Evolutionary conservation across 2,888 invertebrate species (phyloP), one percentile per base, ranked within the genome.

Genomic region (Gnatocerus cornutus): DNA sequence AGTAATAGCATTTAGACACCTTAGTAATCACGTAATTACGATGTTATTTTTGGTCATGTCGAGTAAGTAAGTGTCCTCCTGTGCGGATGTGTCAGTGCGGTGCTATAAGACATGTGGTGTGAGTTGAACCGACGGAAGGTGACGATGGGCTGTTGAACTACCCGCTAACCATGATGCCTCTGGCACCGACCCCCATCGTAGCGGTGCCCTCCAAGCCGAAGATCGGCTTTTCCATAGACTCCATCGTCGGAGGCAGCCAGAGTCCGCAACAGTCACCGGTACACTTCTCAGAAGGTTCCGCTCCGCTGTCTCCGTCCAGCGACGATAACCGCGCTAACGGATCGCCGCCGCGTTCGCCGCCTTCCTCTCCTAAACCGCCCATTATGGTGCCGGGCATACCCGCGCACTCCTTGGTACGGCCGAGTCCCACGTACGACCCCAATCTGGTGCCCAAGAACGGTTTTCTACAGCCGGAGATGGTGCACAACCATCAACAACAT

Each of bases 201-300:
- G 93, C 95, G 87, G 92, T 95, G 89, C 93, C 95, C 84, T 93
- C 93, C 79, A 95, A 95, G 87, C 96, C 96, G 77, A 96, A 96
- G 87, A 93, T 97, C 85, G 96, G 96, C 81, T 97, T 97, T 84
- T 95, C 95, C 83, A 97, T 97, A 86, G 97, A 97, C 88, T 95
- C 95, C 82, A 95, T 96, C 82, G 96, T 96, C 71, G 96, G 96
- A 78, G 93, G 92, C 27, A n/a, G 48, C n/a, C 66, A 66, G 46
- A 55, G 82, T 63, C 85, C 84, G 9, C 83, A 82, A 71, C 78
- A 85, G 72, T 87, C 87, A 4, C 87, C 88, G 4, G 84, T 87
- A 3, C 87, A 86, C 70, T 88, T 85, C 72, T 87, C 87, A 10
- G 88, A 88, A 73, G 84, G 87, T 63, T 87, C 87, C 10, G 87